phyloP scores from a whole-genome alignment of 2,888 invertebrate genomes.

The Amblyteles armatorius region DNA sequence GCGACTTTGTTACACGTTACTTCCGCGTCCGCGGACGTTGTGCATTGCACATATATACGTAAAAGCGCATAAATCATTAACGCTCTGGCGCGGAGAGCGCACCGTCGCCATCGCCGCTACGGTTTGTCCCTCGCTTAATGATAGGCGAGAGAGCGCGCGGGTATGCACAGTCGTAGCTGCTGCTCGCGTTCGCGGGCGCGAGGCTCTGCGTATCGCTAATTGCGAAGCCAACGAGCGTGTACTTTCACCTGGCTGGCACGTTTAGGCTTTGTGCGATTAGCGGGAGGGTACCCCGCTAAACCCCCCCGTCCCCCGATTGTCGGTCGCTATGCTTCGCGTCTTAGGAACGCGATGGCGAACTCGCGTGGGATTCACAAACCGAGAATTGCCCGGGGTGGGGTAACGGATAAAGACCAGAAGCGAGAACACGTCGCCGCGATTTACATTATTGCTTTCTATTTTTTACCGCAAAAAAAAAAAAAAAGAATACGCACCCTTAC shows the following conservation, averaged over 20 bases:
- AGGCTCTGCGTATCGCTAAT: constrained; percentile 68
- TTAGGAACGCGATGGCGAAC: constrained; percentile 38
- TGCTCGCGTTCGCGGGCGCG: constrained; percentile 60
- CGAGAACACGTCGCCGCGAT: not conserved
- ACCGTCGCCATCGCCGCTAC: constrained; percentile 64
- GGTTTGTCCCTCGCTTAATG: constrained; percentile 67
- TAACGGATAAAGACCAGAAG: constrained; percentile 32
- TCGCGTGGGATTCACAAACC: constrained; percentile 41
- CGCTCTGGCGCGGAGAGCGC: constrained; percentile 58
- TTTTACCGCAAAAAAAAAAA: not conserved
- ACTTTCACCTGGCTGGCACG: constrained; percentile 71
- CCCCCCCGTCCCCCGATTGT: not conserved
- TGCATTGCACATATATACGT: not conserved
- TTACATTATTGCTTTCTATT: not conserved
- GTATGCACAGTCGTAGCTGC: constrained; percentile 20
- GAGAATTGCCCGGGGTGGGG: not conserved
- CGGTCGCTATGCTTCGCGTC: constrained; percentile 13
- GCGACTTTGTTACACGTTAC: constrained; percentile 51
- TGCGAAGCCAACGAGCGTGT: constrained; percentile 70
- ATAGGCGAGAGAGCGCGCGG: constrained; percentile 52
- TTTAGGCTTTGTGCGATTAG: constrained; percentile 68
- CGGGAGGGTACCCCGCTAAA: constrained; percentile 45
- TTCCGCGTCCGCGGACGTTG: constrained; percentile 64
- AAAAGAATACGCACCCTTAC: not conserved
- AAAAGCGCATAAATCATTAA: constrained; percentile 68